phyloP scores from a whole-genome alignment of 2,113 vertebrate genomes.

The Pyxicephalus adspersus region DNA sequence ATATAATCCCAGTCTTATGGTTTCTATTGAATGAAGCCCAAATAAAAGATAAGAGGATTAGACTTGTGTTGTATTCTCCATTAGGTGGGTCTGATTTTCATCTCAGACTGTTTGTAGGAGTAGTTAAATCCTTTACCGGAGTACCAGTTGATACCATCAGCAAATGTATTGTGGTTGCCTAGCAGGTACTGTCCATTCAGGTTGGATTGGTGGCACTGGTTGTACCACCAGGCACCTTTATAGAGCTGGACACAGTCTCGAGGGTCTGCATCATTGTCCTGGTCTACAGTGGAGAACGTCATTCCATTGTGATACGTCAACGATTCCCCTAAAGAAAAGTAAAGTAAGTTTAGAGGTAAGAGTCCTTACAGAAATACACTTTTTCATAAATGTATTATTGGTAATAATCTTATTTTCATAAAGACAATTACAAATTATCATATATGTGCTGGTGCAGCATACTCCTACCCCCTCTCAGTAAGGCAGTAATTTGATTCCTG shows the following conservation, averaged over 20 bases:
- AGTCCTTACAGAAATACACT: too few relatives aligned
- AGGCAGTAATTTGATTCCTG: too few relatives aligned
- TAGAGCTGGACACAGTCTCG: background rate
- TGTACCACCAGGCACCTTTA: slow-evolving; percentile 44
- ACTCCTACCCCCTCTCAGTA: too few relatives aligned
- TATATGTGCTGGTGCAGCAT: too few relatives aligned
- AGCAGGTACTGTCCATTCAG: slow-evolving; percentile 32
- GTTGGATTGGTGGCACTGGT: slow-evolving; percentile 10
- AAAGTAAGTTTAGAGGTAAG: background rate
- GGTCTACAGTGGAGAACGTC: slow-evolving; percentile 35
- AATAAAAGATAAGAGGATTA: too few relatives aligned
- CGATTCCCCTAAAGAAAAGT: slow-evolving; percentile 24
- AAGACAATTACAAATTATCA: too few relatives aligned
- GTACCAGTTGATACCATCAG: slow-evolving; percentile 31
- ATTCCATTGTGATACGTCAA: background rate
- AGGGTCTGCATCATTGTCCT: slow-evolving; percentile 17
- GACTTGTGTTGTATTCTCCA: too few relatives aligned
- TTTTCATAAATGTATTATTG: too few relatives aligned
- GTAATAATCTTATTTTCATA: too few relatives aligned
- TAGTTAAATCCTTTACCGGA: slow-evolving; percentile 26
- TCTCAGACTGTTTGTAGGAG: slow-evolving; percentile 1
- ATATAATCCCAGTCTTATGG: too few relatives aligned
- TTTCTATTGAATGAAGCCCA: too few relatives aligned
- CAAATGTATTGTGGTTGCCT: background rate
- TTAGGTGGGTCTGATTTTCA: background rate